A percentile compares a stretch with the other conserved stretches of the same genome.
These are phyloP conservation scores for Ptychadena robeensis DNA, from an alignment of 2,797 vertebrate species.

Conservation along the genomic window DNA sequence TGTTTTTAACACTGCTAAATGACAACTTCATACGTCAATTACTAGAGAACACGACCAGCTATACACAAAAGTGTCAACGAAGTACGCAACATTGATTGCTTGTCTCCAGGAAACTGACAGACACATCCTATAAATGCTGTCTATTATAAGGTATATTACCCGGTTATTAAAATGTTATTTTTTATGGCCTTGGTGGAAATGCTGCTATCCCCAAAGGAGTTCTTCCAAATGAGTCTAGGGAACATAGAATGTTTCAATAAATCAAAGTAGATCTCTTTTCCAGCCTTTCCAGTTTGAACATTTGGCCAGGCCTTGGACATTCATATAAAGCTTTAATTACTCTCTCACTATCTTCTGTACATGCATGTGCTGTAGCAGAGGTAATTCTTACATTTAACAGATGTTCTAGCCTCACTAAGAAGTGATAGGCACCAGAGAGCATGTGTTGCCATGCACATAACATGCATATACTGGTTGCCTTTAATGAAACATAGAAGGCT, in stretches of 20 bases:
- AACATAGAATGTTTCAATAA: too few species aligned
- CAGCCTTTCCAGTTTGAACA: neutral
- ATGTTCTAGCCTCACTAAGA: too few species aligned
- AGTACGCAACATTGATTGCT: neutral
- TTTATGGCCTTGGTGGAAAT: neutral
- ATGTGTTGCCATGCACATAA: too few species aligned
- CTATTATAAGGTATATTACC: neutral
- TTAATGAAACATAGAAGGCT: too few species aligned
- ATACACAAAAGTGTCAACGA: neutral
- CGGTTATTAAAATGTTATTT: neutral
- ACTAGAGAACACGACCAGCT: neutral
- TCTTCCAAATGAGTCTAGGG: neutral
- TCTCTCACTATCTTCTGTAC: neutral
- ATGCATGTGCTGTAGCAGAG: neutral
- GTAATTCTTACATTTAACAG: too few species aligned
- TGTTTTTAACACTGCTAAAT: slow-evolving; percentile 8
- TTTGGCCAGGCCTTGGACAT: neutral
- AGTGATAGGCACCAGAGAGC: too few species aligned
- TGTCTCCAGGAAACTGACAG: neutral
- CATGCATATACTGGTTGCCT: too few species aligned
- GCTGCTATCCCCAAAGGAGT: neutral
- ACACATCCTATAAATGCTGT: neutral
- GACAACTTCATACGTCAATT: slow-evolving; percentile 19
- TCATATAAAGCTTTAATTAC: neutral
- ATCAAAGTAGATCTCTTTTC: too few species aligned